Conservation (phyloP, 2,113 vertebrate genomes). For the Euleptes europaea region DNA sequence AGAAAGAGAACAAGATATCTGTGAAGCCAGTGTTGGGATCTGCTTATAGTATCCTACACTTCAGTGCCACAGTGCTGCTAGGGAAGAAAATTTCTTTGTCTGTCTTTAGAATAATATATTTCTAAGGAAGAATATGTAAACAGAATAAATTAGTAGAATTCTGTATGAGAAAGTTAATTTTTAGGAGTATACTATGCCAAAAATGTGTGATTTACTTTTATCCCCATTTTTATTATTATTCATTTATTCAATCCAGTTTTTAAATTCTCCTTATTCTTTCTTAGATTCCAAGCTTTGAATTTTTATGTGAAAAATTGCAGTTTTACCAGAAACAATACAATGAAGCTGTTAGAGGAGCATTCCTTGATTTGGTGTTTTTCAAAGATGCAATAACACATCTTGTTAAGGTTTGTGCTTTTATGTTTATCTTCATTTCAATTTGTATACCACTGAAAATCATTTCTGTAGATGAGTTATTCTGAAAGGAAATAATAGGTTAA, state of each 20-base stretch:
- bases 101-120: neutral
- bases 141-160: neutral
- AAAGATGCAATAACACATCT: conserved; percentile 83
- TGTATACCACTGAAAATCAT: neutral
- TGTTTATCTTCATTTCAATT: neutral
- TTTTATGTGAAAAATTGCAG: conserved; percentile 72
- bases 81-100: neutral
- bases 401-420: conserved; percentile 72
- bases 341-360: conserved; percentile 73
- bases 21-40: neutral
- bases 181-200: neutral
- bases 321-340: conserved; percentile 77
- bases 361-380: conserved; percentile 82
- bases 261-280: neutral
- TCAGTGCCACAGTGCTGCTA: neutral
- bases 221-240: neutral
- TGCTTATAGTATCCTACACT: neutral
- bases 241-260: neutral
- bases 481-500: neutral
- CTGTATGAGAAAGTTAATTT: neutral
- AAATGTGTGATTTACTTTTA: neutral
- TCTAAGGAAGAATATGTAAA: neutral
- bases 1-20: neutral
- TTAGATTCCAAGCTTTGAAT: conserved; percentile 74
- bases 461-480: neutral